Evolutionary conservation across 1,140 invertebrate genomes (phyloP).

Genomic region (Micrasema minimum): DNA sequence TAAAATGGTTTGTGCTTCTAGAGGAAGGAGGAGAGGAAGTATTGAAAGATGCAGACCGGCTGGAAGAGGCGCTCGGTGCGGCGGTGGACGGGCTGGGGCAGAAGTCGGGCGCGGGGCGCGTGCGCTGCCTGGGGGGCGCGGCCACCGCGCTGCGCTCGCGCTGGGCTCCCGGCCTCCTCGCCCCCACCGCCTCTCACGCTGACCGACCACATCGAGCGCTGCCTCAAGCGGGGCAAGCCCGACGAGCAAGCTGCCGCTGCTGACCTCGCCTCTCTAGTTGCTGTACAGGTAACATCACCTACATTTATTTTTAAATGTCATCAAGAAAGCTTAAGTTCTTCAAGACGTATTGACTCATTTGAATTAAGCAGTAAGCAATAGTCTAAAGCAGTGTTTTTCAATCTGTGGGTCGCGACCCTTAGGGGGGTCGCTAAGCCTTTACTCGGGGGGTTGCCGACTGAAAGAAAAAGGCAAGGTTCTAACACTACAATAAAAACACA

Average conservation of each 20-base stretch:
- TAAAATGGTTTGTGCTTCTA: constrained; percentile 27
- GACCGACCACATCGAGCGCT: constrained; percentile 81
- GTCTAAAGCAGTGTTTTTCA: no score
- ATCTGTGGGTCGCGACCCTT: no score
- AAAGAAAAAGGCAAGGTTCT: no score
- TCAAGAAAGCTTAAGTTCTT: no score
- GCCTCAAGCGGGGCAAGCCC: constrained; percentile 83
- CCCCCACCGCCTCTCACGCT: constrained; percentile 82
- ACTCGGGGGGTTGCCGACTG: no score
- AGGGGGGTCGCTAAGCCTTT: no score
- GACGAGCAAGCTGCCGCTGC: constrained; percentile 85
- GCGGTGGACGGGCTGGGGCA: constrained; percentile 86
- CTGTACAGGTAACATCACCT: constrained; percentile 87
- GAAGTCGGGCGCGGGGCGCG: constrained; percentile 85
- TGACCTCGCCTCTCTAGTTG: constrained; percentile 79
- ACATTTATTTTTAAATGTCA: neutral
- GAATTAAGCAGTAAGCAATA: no score
- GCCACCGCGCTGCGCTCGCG: constrained; percentile 82
- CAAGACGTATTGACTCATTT: no score
- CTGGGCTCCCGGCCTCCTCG: constrained; percentile 81
- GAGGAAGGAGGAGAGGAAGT: constrained; percentile 56
- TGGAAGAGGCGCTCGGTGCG: constrained; percentile 90
- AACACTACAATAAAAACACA: no score
- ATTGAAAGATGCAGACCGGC: constrained; percentile 75
- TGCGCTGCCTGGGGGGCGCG: constrained; percentile 77